Evolutionary conservation across 35 echinoderm and acorn worm genomes (phyloP).

Genomic region (Ptychodera flava): DNA sequence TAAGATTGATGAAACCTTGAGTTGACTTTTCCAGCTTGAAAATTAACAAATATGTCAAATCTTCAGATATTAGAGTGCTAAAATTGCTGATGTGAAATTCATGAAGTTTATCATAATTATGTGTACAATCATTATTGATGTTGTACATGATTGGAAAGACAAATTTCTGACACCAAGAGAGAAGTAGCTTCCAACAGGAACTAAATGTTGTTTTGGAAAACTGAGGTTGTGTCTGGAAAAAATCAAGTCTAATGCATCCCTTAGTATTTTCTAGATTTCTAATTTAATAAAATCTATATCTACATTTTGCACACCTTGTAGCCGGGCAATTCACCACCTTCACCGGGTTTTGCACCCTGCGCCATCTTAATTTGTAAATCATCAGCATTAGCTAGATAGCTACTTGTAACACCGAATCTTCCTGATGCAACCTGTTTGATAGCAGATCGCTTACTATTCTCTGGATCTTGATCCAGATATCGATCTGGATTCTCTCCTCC

Average conservation of each 20-base stretch:
- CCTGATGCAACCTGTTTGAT: constrained; percentile 99
- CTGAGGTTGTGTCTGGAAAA: too few species aligned
- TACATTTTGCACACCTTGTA: constrained; percentile 97
- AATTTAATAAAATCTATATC: too few species aligned
- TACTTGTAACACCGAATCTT: constrained; percentile 91
- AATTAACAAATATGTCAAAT: constrained; percentile 2
- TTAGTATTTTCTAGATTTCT: too few species aligned
- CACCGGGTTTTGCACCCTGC: constrained; percentile 95
- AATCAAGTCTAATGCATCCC: too few species aligned
- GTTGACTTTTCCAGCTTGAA: too few species aligned
- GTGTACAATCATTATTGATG: neutral
- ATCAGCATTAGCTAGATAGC: constrained; percentile 89
- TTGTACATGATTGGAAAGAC: neutral
- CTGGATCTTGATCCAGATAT: constrained; percentile 54
- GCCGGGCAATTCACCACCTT: constrained; percentile 84
- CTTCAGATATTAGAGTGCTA: neutral
- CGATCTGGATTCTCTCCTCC: constrained; percentile 82
- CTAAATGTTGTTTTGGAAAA: too few species aligned
- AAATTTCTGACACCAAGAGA: too few species aligned
- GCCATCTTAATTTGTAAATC: constrained; percentile 99
- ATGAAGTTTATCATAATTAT: neutral
- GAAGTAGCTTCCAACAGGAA: too few species aligned
- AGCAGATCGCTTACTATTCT: constrained; percentile 55
- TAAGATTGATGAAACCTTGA: too few species aligned
- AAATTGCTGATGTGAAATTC: neutral